Evolutionary conservation across 2,888 invertebrate genomes (phyloP), one percentile per base, ranked within the genome.

Genomic region (Agrotis segetum): DNA sequence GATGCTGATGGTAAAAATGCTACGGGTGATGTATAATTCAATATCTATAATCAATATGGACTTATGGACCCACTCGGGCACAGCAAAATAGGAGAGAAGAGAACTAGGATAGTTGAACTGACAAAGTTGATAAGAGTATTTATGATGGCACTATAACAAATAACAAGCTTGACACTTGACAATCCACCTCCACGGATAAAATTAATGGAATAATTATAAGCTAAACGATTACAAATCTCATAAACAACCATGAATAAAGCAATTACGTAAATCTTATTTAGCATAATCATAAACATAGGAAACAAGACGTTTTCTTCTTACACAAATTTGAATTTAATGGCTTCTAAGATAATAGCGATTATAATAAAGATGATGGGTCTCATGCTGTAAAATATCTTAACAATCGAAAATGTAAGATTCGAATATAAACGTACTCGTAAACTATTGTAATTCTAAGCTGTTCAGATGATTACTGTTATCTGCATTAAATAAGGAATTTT

Each of bases 161-260:
- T 46, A 61, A 40, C 40, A 24, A 14, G 24, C 4, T 6, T 7
- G 16, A 29, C 19, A 21, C 7, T 34, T 49, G 14, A 9, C 49
- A 9, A 34, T n/a, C n/a, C n/a, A n/a, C n/a, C n/a, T 21, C 49
- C 65, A 66, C 64, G 65, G 65, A 5, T 1, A 47, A 21, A 4
- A 14, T 19, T 49, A 21, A 65, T 40, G 49, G 21, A 66, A 49
- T 49, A 64, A 64, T 66, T 19, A 16, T 1, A 70, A 69, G 24
- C 21, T 13, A 72, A 77, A 77, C 34, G n/a, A 40, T 46, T 52
- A 24, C 34, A 19, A 50, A 78, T 71, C 19, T 21, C 17, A 52
- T 58, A 71, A 46, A 52, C 46, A 78, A 71, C 24, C 50, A 47
- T 71, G 56, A 72, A 78, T 78, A 78, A 50, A 71, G 19, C n/a